Evolutionary conservation across 2,888 invertebrate genomes (phyloP), one percentile per base, ranked within the genome.

Genomic region (Lasiommata megera): DNA sequence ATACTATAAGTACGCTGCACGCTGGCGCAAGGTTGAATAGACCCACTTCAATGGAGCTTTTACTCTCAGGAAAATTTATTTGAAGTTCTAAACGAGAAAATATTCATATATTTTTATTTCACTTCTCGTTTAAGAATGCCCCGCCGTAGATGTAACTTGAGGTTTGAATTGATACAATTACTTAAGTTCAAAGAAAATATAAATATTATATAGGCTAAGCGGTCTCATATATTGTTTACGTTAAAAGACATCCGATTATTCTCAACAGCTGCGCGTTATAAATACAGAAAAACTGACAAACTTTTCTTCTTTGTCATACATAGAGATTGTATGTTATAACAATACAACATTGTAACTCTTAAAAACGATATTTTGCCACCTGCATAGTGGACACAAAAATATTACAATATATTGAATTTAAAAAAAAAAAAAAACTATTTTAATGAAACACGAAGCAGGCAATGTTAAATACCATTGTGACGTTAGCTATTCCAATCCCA

Each of bases 11-110:
- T 23, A 2, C 23, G 23, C 23, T 23, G 23, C 12, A 12, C n/a
- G n/a, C 29, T 28, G 29, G 46, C 3, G 46, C 8, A 29, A 7
- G 29, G 9, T 14, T 28, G 9, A 31, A 46, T 44, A 23, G n/a
- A 28, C 9, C 23, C 11, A 16, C 31, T 31, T 47, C 8, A 16
- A 47, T 31, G 17, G 11, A 48, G 36, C n/a, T n/a, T 17, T n/a
- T n/a, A 48, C 36, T 18, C 17, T 36, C 12, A 14, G 14, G n/a
- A 36, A 36, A 17, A 48, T 48, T 36, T 47, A 34, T 47, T 18
- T 48, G 48, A 18, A 34, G n/a, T 17, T 17, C 36, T 34, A 34
- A 48, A 48, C 12, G 18, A 48, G 34, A 48, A 36, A 34, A 36
- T 18, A 48, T 48, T 48, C 36, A 18, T 36, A 36, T 36, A 18